Conservation (phyloP, 2,113 vertebrate genomes). For the Passer domesticus region DNA sequence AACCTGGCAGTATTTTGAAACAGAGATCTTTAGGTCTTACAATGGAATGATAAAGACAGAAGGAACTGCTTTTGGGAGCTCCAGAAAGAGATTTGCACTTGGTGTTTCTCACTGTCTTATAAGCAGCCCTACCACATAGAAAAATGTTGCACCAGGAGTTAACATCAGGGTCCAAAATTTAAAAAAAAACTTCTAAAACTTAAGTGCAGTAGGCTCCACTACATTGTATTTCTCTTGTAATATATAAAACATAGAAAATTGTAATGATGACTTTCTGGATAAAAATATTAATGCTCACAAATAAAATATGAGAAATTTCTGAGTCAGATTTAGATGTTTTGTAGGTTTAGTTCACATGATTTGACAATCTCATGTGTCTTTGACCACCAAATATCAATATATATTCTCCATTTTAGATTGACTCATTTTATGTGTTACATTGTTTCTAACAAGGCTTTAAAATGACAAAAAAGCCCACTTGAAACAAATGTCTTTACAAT, state of each 20-base stretch:
- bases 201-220: conserved; percentile 43
- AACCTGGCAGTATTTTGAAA: conserved; percentile 78
- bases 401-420: not conserved
- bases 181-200: conserved; percentile 33
- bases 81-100: conserved; percentile 17
- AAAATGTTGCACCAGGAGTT: conserved; percentile 26
- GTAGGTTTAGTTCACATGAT: conserved; percentile 16
- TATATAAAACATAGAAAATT: conserved; percentile 75
- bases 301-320: conserved; percentile 20
- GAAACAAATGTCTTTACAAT: conserved; percentile 70
- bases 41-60: conserved; percentile 73
- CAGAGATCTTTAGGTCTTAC: conserved; percentile 52
- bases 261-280: conserved; percentile 43
- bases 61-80: conserved; percentile 45
- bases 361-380: not conserved
- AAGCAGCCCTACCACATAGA: conserved; percentile 2
- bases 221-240: conserved; percentile 28
- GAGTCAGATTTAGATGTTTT: conserved; percentile 46
- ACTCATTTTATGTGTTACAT: not conserved
- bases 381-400: not conserved
- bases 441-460: conserved; percentile 38
- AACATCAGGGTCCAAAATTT: conserved; percentile 14
- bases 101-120: conserved; percentile 10
- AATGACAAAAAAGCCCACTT: conserved; percentile 10
- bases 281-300: conserved; percentile 60